Conservation (phyloP, 2,113 vertebrate species). For the Gadus macrocephalus region DNA sequence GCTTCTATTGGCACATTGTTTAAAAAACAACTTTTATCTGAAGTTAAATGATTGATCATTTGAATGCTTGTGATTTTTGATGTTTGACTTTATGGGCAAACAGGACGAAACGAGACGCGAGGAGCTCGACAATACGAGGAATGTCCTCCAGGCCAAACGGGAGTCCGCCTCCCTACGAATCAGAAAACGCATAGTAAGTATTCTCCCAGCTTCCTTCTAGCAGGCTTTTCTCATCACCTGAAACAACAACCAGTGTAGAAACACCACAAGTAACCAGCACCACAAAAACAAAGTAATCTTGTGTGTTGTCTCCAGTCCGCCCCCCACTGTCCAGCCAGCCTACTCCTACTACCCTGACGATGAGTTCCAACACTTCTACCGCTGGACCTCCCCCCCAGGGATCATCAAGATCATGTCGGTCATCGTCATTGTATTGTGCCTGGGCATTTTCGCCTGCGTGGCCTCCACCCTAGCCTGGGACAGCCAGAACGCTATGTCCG, state of each 20-base stretch:
- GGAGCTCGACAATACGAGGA: conserved; percentile 11
- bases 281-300: background rate
- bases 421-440: conserved; percentile 74
- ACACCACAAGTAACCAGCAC: background rate
- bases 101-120: background rate
- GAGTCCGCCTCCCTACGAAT: conserved; percentile 87
- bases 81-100: background rate
- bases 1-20: background rate
- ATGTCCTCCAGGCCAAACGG: conserved; percentile 81
- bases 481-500: conserved; percentile 52
- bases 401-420: conserved; percentile 83
- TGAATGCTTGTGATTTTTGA: background rate
- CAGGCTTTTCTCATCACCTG: background rate
- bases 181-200: conserved; percentile 78
- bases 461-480: conserved; percentile 87
- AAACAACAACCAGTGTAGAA: background rate
- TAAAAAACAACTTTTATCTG: background rate
- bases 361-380: conserved; percentile 85
- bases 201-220: background rate
- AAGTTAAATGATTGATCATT: background rate
- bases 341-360: conserved; percentile 89
- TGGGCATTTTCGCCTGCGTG: conserved; percentile 86
- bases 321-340: conserved; percentile 70
- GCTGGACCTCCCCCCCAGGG: conserved; percentile 85
- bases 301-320: conserved; percentile 38